Evolutionary conservation across 2,113 vertebrate species (phyloP), one percentile per base, ranked within the genome.

Genomic region (Hemibagrus wyckioides): DNA sequence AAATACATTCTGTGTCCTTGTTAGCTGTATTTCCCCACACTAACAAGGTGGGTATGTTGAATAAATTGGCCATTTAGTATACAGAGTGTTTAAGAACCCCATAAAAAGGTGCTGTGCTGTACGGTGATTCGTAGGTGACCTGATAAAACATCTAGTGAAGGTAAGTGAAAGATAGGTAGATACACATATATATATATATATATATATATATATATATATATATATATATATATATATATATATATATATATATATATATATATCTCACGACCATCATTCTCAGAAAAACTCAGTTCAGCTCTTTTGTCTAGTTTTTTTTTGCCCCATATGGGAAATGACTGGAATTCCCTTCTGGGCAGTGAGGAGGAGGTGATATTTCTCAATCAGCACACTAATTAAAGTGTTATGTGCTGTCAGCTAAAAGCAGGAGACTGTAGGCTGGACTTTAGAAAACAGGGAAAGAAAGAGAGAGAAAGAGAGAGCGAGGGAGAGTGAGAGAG

Each of bases 401-500:
- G 86, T 13, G 50, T 83, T 88, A 86, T 88, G 86, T 90, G 41
- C 50, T 90, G 89, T 90, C 89, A 90, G 89, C 89, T 90, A 82
- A 90, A 90, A 88, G 83, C 36, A 87, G 59, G 61, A 86, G 61
- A 86, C 71, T 59, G 80, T 84, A 80, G 85, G 77, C 67, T 87
- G 82, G 84, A 65, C 77, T 61, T 89, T 77, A 83, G 83, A n/a
- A 73, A 54, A 84, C 39, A 28, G 28, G 48, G 54, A 48, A 57
- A 25, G 76, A 54, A 11, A 39, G 13, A 11, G 48, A 14, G 52
- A 63, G 52, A 28, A 65, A 85, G 63, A 50, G 59, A 8, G 85
- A 7, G 54, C 33, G 80, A 41, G 9, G 19, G 56, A 54, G 61
- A 77, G 30, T 25, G 11, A 9, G 54, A 83, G 80, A 30, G 80